Conservation (phyloP, 2,113 vertebrate genomes). For the Percina caprodes region DNA sequence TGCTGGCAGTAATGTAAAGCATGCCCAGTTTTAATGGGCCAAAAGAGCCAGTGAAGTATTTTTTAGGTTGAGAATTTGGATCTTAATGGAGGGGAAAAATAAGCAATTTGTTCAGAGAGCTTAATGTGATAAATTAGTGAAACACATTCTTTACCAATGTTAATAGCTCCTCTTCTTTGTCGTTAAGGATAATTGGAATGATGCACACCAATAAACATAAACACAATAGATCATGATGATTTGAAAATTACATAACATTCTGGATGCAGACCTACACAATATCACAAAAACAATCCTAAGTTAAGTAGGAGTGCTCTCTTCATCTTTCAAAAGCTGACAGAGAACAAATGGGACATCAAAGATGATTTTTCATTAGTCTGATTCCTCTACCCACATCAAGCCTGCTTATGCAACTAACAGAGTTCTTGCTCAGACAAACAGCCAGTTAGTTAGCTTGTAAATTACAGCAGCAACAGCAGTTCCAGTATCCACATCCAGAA, state of each 20-base stretch:
- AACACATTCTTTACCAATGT: neutral
- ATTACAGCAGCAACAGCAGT: slow-evolving; percentile 61
- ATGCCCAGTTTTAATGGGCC: neutral
- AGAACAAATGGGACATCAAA: slow-evolving; percentile 59
- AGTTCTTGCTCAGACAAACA: slow-evolving; percentile 52
- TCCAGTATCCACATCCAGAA: slow-evolving; percentile 41
- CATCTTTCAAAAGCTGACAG: slow-evolving; percentile 37
- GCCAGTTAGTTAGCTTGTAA: slow-evolving; percentile 54
- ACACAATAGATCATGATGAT: slow-evolving; percentile 4
- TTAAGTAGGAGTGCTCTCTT: slow-evolving; percentile 34
- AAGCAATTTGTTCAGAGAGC: neutral
- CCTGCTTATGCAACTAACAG: slow-evolving; percentile 57
- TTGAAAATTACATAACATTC: slow-evolving; percentile 31
- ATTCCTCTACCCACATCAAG: slow-evolving; percentile 58
- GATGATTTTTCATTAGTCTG: slow-evolving; percentile 62
- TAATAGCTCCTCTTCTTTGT: neutral
- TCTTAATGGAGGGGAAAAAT: neutral
- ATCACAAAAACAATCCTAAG: slow-evolving; percentile 16
- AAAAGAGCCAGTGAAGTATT: neutral
- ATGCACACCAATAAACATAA: slow-evolving; percentile 2
- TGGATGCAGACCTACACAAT: slow-evolving; percentile 31
- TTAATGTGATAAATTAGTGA: neutral
- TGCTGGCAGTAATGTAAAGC: neutral
- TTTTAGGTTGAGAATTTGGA: neutral
- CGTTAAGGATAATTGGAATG: neutral